Percentiles rank a stretch among this genome's conserved stretches.
phyloP scores from a whole-genome alignment of 2,113 vertebrate species.

The Aegithalos caudatus region DNA sequence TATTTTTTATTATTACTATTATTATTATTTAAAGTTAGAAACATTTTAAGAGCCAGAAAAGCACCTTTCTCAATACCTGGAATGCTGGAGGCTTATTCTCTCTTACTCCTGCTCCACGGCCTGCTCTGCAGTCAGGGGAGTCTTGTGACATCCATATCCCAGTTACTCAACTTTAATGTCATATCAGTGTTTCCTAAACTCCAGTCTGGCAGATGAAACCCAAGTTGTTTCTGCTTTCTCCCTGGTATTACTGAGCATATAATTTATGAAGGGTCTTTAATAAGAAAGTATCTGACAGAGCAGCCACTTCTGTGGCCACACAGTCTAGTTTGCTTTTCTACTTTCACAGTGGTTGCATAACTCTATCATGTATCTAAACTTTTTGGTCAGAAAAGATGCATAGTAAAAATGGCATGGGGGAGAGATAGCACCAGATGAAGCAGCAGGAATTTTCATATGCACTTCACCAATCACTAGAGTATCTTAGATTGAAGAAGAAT shows the following conservation, averaged over 20 bases:
- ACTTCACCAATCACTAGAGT: not conserved
- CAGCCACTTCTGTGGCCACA: not conserved
- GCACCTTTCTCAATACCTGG: not conserved
- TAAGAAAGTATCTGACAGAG: not conserved
- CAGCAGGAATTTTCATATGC: not conserved
- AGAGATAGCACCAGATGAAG: not conserved
- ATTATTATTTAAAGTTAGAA: not conserved
- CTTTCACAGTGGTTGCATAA: not conserved
- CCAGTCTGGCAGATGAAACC: not conserved
- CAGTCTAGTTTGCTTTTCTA: not conserved
- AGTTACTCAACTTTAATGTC: not conserved
- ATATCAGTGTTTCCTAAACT: not conserved
- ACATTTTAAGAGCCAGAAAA: not conserved
- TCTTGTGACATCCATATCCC: not conserved
- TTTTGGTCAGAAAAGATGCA: not conserved
- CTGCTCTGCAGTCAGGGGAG: not conserved
- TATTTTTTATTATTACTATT: too few relatives aligned
- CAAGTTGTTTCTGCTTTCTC: not conserved
- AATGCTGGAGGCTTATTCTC: not conserved
- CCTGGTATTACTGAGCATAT: not conserved
- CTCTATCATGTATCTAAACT: not conserved
- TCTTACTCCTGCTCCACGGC: not conserved
- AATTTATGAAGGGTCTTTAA: not conserved
- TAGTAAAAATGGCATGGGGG: not conserved
- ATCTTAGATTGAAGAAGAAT: not conserved